Evolutionary conservation across 2,113 vertebrate species (phyloP).

Genomic region (Brachirus orientalis): DNA sequence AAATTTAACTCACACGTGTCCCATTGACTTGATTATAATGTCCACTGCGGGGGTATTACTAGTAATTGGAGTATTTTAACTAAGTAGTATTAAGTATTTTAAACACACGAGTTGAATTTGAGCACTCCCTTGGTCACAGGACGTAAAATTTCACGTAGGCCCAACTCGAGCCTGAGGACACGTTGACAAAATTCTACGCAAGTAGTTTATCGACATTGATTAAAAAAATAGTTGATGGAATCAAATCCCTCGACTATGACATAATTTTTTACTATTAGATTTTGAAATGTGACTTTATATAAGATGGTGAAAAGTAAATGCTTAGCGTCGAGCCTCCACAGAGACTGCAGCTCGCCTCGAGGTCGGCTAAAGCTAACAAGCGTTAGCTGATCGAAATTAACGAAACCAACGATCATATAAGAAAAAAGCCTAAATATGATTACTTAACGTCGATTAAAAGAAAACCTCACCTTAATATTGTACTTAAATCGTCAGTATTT

Average conservation of each 20-base stretch:
- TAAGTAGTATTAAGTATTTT: no score
- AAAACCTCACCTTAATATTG: slow-evolving; percentile 18
- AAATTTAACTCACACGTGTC: no score
- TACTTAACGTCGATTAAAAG: rapidly evolving
- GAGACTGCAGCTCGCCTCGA: slow-evolving; percentile 30
- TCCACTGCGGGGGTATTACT: no score
- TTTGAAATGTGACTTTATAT: neutral
- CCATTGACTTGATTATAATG: no score
- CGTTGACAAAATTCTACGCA: neutral
- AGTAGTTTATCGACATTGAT: neutral
- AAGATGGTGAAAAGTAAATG: neutral
- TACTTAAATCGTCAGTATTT: neutral
- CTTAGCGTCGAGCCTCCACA: neutral
- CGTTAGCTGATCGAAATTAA: neutral
- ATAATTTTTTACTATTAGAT: no score
- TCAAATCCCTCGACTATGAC: no score
- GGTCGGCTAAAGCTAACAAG: slow-evolving; percentile 17
- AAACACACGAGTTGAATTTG: no score
- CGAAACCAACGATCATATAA: rapidly evolving
- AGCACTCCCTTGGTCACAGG: no score
- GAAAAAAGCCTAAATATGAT: rapidly evolving
- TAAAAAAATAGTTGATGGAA: no score
- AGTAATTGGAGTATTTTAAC: no score
- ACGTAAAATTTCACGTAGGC: neutral
- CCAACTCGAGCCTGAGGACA: neutral